phyloP scores from a whole-genome alignment of 2,888 invertebrate species.

The Drosophila buzzatii region DNA sequence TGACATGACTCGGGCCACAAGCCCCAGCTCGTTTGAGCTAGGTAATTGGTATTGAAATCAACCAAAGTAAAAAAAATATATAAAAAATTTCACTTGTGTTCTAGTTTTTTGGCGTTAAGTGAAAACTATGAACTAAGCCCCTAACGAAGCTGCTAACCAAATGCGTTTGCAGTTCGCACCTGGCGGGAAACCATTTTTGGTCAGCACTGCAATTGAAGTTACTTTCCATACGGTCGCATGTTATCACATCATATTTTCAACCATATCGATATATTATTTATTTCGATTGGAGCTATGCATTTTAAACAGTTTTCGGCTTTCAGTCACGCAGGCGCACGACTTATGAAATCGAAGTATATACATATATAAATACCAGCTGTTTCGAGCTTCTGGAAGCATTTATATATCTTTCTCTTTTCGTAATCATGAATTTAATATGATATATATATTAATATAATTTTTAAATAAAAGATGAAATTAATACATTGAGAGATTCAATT shows the following conservation, averaged over 20 bases:
- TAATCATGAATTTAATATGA: neutral
- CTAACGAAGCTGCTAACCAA: constrained; percentile 13
- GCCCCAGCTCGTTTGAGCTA: constrained; percentile 2
- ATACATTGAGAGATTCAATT: neutral
- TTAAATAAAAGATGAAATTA: neutral
- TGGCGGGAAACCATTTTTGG: constrained; percentile 59
- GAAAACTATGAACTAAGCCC: constrained; percentile 61
- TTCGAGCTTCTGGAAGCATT: neutral
- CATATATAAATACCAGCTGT: neutral
- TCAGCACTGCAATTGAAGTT: constrained; percentile 66
- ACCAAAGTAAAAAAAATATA: constrained; percentile 10
- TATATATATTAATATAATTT: neutral
- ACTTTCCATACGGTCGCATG: constrained; percentile 69
- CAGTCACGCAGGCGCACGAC: constrained; percentile 21
- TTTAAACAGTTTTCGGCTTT: constrained; percentile 63
- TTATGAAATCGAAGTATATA: neutral
- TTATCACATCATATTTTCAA: constrained; percentile 78
- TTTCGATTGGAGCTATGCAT: constrained; percentile 62
- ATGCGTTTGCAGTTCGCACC: constrained; percentile 63
- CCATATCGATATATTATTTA: constrained; percentile 53
- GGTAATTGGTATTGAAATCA: constrained; percentile 9
- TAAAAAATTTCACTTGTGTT: constrained; percentile 83
- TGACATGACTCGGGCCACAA: constrained; percentile 47
- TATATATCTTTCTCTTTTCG: constrained; percentile 3
- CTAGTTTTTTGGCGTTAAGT: constrained; percentile 78